Percentiles rank a stretch among this genome's conserved stretches.
phyloP scores from a whole-genome alignment of 2,888 invertebrate species.

The Belgica antarctica region DNA sequence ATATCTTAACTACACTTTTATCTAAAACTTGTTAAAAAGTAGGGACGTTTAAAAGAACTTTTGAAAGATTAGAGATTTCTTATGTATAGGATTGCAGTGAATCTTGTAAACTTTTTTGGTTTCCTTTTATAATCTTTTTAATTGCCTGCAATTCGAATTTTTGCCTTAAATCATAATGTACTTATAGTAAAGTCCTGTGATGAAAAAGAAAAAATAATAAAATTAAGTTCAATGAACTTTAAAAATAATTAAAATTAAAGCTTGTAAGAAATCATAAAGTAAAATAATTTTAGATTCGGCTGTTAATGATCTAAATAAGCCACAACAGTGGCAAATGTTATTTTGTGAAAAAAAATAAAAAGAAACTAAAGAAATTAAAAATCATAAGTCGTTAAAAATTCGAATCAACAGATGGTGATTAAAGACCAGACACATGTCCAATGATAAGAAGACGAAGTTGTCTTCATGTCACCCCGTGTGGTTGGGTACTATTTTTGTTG shows the following conservation, averaged over 20 bases:
- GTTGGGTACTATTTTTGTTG: not conserved
- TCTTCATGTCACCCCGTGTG: not conserved
- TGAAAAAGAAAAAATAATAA: constrained; percentile 8
- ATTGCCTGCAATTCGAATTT: constrained; percentile 21
- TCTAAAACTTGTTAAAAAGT: constrained; percentile 15
- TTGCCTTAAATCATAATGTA: not conserved
- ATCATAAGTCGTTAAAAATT: constrained; percentile 28
- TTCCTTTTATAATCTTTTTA: not conserved
- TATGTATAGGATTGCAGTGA: not conserved
- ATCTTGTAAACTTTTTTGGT: not conserved
- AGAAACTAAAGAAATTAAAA: constrained; percentile 41
- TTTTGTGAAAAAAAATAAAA: constrained; percentile 37
- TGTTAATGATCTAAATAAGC: no score
- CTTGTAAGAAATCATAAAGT: constrained; percentile 10
- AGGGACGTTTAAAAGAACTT: not conserved
- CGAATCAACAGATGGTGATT: constrained; percentile 15
- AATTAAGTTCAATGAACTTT: not conserved
- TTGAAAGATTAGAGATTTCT: not conserved
- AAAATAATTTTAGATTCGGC: not conserved
- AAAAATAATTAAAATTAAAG: constrained; percentile 11
- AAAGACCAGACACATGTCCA: constrained; percentile 3
- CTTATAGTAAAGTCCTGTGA: not conserved
- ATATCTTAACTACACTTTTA: not conserved
- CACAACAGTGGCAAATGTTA: no score
- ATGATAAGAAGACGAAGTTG: constrained; percentile 10